Conservation (phyloP, 2,888 invertebrate species). For the Eubasilissa splendida region DNA sequence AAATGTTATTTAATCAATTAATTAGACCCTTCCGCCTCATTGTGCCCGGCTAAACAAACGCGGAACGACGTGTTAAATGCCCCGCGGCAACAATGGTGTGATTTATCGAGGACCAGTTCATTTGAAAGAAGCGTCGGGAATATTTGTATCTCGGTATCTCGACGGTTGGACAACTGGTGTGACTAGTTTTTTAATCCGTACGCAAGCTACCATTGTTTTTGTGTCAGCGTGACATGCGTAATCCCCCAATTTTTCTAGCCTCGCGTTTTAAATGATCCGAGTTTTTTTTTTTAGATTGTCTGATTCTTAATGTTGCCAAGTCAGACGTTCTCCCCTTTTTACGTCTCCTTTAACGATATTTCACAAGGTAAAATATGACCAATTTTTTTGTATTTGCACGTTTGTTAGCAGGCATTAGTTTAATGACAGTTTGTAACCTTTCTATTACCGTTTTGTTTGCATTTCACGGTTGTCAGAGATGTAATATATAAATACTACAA, state of each 20-base stretch:
- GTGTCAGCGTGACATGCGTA: conserved; percentile 40
- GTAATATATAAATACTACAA: too few relatives aligned
- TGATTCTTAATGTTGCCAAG: conserved; percentile 20
- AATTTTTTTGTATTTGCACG: conserved; percentile 9
- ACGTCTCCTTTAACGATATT: conserved; percentile 20
- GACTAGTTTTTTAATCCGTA: conserved; percentile 50
- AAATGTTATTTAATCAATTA: conserved; percentile 51
- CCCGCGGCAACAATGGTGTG: conserved; percentile 47
- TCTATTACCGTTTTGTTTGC: conserved; percentile 7
- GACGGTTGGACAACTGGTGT: conserved; percentile 37
- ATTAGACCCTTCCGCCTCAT: conserved; percentile 52
- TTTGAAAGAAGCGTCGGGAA: conserved; percentile 13
- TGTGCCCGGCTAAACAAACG: conserved; percentile 45
- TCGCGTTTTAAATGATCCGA: conserved; percentile 1
- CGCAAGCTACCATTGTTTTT: conserved; percentile 46
- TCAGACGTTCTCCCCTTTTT: background rate
- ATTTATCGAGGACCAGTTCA: conserved; percentile 51
- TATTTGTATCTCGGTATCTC: conserved; percentile 22
- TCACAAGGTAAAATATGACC: background rate
- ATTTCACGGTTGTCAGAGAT: conserved; percentile 23
- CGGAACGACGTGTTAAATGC: conserved; percentile 51
- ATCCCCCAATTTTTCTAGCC: conserved; percentile 39
- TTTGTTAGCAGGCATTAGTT: conserved; percentile 27
- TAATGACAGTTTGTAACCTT: conserved; percentile 32
- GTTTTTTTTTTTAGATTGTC: background rate